phyloP scores from a whole-genome alignment of 1,140 invertebrate species.

The Lasaia peninsularis region DNA sequence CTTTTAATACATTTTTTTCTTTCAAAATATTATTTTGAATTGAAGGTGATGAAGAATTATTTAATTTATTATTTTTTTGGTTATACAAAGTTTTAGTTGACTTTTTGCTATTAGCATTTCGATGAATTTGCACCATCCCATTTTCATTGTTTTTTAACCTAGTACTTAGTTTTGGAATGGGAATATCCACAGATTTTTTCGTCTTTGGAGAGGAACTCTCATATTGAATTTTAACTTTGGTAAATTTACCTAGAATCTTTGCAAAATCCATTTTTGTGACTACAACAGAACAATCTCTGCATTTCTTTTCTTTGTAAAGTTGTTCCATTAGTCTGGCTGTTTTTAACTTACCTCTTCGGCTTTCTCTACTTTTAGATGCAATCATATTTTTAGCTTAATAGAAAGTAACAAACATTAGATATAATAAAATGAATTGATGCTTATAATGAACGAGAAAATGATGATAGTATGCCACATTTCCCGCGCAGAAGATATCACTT shows the following conservation, averaged over 20 bases:
- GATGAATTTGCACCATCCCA: conserved; percentile 65
- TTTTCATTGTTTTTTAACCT: conserved; percentile 68
- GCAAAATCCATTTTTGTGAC: conserved; percentile 72
- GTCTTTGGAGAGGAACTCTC: conserved; percentile 52
- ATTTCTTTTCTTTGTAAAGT: conserved; percentile 68
- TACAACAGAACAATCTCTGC: conserved; percentile 63
- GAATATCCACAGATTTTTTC: conserved; percentile 32
- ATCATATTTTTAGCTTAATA: conserved; percentile 42
- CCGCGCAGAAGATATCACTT: conserved; percentile 58
- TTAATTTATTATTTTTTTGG: conserved; percentile 35
- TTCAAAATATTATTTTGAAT: conserved; percentile 49
- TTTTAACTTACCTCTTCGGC: conserved; percentile 36
- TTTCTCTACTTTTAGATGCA: conserved; percentile 48
- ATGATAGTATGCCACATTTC: conserved; percentile 66
- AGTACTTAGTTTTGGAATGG: conserved; percentile 38
- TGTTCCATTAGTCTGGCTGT: conserved; percentile 41
- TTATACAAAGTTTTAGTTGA: conserved; percentile 38
- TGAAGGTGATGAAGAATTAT: conserved; percentile 20
- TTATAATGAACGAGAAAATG: conserved; percentile 37
- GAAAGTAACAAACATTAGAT: conserved; percentile 14
- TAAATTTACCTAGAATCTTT: conserved; percentile 69
- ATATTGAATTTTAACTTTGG: conserved; percentile 69
- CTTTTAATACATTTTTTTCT: conserved; percentile 61
- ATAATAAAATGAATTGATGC: conserved; percentile 2
- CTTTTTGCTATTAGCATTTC: conserved; percentile 50